These are phyloP conservation scores for Callipepla squamata DNA, from an alignment of 2,113 vertebrate genomes.

Conservation along the genomic window DNA sequence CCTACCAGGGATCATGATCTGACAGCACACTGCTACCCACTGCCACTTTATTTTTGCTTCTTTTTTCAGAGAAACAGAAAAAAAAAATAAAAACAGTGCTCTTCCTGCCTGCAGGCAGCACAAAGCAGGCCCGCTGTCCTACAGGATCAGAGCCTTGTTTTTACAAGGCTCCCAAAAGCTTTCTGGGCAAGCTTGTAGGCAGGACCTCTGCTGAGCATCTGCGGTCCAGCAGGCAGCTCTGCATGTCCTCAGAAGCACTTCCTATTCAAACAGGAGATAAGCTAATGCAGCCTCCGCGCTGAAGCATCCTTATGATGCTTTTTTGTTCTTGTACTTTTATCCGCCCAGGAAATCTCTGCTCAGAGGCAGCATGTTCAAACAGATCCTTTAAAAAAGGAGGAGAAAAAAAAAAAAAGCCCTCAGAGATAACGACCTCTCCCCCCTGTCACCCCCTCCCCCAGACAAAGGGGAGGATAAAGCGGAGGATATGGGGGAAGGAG, in stretches of 20 bases:
- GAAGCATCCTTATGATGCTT: conserved; percentile 58
- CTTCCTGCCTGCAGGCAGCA: not conserved
- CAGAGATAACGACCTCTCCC: conserved; percentile 34
- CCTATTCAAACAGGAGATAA: conserved; percentile 53
- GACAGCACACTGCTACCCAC: not conserved
- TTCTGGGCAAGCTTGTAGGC: not conserved
- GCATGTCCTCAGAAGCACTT: conserved; percentile 64
- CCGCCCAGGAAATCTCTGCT: conserved; percentile 70
- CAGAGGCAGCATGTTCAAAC: conserved; percentile 53
- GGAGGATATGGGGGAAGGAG: conserved; percentile 40
- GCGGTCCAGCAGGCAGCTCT: conserved; percentile 49
- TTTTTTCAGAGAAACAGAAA: not conserved
- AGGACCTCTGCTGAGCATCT: conserved; percentile 12
- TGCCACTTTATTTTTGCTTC: not conserved
- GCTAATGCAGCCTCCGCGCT: conserved; percentile 50
- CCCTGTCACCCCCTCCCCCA: not conserved
- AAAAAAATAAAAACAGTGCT: not conserved
- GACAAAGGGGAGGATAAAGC: conserved; percentile 23
- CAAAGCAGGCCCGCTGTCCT: not conserved
- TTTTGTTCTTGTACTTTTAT: conserved; percentile 68
- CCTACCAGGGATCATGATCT: not conserved
- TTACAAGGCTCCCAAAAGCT: not conserved
- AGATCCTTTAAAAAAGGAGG: not conserved
- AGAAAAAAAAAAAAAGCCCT: not conserved
- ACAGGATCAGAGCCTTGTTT: not conserved